phyloP scores from a whole-genome alignment of 2,797 vertebrate species.

The Ispidina lecontei region DNA sequence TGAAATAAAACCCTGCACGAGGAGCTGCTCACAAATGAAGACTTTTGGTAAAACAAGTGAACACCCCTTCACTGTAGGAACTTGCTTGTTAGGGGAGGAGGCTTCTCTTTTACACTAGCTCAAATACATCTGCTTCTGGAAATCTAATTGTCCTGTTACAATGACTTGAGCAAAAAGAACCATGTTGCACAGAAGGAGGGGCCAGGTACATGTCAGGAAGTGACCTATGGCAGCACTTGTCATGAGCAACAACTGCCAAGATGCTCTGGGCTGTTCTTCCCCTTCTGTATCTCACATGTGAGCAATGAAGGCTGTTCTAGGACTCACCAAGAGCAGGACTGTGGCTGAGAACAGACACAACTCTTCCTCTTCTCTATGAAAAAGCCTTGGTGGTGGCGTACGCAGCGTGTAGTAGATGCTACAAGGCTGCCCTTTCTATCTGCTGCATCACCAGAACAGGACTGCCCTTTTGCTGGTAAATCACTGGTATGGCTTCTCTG shows the following conservation, averaged over 20 bases:
- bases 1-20: not conserved
- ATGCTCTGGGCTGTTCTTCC: fast-evolving
- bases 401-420: not conserved
- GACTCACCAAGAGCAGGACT: not conserved
- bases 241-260: not conserved
- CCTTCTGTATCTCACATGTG: not conserved
- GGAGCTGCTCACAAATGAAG: not conserved
- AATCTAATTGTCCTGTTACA: not conserved
- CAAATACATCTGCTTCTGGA: not conserved
- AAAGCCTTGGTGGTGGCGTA: not conserved
- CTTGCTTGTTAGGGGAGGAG: not conserved
- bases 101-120: not conserved
- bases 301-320: not conserved
- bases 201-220: not conserved
- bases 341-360: not conserved
- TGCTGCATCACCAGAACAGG: not conserved
- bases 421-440: not conserved
- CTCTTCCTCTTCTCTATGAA: not conserved
- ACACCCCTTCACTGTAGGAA: not conserved
- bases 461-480: not conserved
- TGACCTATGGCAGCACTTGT: not conserved
- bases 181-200: not conserved
- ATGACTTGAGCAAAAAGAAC: not conserved
- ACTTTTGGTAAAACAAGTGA: not conserved
- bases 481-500: not conserved